These are phyloP conservation scores for Cotesia glomerata DNA, from an alignment of 1,140 invertebrate genomes.

Conservation along the genomic window DNA sequence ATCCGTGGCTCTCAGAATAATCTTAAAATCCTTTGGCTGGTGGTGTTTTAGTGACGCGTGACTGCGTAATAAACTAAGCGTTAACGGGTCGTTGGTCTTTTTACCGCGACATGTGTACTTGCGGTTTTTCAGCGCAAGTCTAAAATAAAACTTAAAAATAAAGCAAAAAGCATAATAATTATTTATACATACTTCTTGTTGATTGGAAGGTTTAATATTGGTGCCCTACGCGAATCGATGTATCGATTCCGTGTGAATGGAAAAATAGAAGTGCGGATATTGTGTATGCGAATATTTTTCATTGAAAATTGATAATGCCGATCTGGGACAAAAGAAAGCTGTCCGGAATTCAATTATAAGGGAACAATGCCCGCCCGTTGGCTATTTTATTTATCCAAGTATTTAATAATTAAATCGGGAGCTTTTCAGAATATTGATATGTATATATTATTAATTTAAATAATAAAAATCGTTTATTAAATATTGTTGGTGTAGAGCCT, in stretches of 20 bases:
- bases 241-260: not conserved
- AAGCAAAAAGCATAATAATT: slow-evolving; percentile 8
- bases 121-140: not conserved
- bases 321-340: not conserved
- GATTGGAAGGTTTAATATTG: not conserved
- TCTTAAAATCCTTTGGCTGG: not conserved
- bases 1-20: not conserved
- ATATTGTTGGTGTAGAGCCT: slow-evolving; percentile 14
- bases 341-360: not conserved
- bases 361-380: not conserved
- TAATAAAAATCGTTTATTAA: no score
- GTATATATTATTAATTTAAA: no score
- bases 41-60: slow-evolving; percentile 47
- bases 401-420: no score
- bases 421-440: no score
- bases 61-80: slow-evolving; percentile 48
- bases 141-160: not conserved
- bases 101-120: slow-evolving; percentile 16
- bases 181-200: not conserved
- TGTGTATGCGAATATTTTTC: not conserved
- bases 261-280: not conserved
- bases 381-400: not conserved
- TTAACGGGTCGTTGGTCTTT: slow-evolving; percentile 44
- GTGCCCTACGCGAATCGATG: not conserved
- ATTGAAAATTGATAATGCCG: not conserved